Evolutionary conservation across 37 sponge, comb jelly and placozoan genomes (phyloP), one percentile per base, ranked within the genome.

Genomic region (Crambe crambe): DNA sequence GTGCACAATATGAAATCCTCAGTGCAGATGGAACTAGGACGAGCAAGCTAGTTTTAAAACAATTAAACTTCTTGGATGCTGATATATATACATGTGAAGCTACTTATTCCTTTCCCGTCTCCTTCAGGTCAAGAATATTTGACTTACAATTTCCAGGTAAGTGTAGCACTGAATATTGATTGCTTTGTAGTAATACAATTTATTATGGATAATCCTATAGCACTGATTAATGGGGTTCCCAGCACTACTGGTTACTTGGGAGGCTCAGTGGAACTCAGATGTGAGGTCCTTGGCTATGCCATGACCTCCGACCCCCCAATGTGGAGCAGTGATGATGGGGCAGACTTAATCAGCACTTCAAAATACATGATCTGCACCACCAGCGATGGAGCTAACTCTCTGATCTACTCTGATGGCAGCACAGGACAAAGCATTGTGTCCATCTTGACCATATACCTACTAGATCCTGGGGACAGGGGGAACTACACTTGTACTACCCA

Each of bases 231-330:
- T 25, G 35, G 35, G 25, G 67, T 17, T 18, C 65, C 44, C 1
- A 62, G 36, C 9, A 35, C 41, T 26, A 43, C 2, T 3, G 78
- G 56, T 18, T 73, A 27, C 56, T 58, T 38, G 36, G 57, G 23
- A 17, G 58, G n/a, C 26, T 20, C 17, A n/a, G 36, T 59, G 23
- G 37, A 38, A 5, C 72, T 74, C 75, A 76, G 41, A 0, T 69
- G 71, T 51, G 70, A 68, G 59, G 70, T 69, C 20, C 34, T 54
- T 80, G 80, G 80, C 39, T 69, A 80, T 42, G 39, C 29, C 4
- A 41, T 25, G 6, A 25, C 3, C 32, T 22, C 58, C 17, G 15
- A 22, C 2, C 56, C 58, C 29, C n/a, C 58, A 10, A 37, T n/a
- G 37, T 57, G 70, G 70, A 47, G 1, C 6, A 56, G 23, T 12